Base-by-base conservation (phyloP, 2,888 invertebrate species). In the Alsophila aescularia region DNA sequence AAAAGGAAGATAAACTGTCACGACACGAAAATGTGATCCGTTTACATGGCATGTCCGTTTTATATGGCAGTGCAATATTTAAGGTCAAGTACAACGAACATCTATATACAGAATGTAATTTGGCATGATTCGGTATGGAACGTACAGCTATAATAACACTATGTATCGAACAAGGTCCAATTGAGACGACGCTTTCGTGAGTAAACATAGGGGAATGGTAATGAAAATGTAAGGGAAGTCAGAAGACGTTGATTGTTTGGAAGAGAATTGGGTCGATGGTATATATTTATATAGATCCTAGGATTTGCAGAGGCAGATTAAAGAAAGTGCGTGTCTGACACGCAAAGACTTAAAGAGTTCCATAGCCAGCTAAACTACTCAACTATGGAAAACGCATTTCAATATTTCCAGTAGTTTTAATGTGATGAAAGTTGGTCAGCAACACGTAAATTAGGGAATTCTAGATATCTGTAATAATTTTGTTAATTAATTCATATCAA, bases 131-230 rank as follows among this genome's bases (percentile, higher is more conserved):
- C 27, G 14, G 27, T 35, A 47, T 29, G 8, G 9, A 7, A 13
- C 15, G n/a, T 10, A 27, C 27, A 18, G 8, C n/a, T n/a, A 27
- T 2, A 18, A 8, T 16, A 29, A 14, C 16, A 0, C 14, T 48
- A 41, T 24, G 21, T 29, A 41, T 13, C 13, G 43, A 32, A 31
- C 21, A n/a, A 16, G 15, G 18, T 14, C 24, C 14, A 39, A 44
- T 35, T 16, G 34, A 31, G 32, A 42, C 31, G 31, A 42, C 48
- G 15, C 5, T 53, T 36, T 42, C 32, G 14, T 29, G 16, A 42
- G 41, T 37, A 47, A 53, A 48, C 47, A 48, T 15, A n/a, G 47
- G 16, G 13, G 36, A n/a, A 12, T n/a, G n/a, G n/a, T 48, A 47
- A 53, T 47, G 37, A 40, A 40, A 45, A 45, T 52, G 36, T 15